Percentiles rank a stretch among this genome's conserved stretches.
Conservation (phyloP, 2,113 vertebrate genomes). For the Sigmodon hispidus region DNA sequence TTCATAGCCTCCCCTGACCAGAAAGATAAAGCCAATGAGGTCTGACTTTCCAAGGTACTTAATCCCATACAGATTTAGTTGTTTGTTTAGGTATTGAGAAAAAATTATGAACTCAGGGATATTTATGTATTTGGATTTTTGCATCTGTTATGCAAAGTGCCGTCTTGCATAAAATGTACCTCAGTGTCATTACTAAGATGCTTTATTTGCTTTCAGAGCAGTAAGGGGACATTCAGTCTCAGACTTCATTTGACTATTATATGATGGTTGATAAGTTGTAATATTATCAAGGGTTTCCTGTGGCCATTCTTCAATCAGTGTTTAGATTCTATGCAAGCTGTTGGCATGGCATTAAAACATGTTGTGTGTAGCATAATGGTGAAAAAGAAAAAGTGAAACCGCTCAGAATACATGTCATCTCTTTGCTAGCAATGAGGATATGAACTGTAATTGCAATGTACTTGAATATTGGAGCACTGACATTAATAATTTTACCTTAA, state of each 20-base stretch:
- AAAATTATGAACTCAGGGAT: constrained; percentile 65
- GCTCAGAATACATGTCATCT: background rate
- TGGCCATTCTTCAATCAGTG: background rate
- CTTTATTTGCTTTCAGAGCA: constrained; percentile 73
- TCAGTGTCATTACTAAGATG: constrained; percentile 66
- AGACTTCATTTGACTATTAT: background rate
- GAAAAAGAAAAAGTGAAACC: background rate
- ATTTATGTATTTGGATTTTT: constrained; percentile 74
- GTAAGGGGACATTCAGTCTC: background rate
- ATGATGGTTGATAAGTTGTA: constrained; percentile 65
- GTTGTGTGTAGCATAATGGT: background rate
- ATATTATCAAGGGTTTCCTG: background rate
- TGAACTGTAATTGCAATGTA: background rate
- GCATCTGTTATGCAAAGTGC: constrained; percentile 38
- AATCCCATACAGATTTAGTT: constrained; percentile 31
- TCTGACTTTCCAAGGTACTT: background rate
- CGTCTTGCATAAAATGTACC: constrained; percentile 58
- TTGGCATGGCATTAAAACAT: background rate
- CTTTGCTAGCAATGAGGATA: background rate
- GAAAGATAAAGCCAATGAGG: constrained; percentile 58
- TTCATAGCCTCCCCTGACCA: background rate
- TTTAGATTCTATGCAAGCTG: background rate
- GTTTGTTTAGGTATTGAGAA: constrained; percentile 78
- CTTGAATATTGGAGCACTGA: background rate
- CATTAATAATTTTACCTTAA: background rate